Base-by-base conservation (phyloP, 2,113 vertebrate species). In the Dromiciops gliroides region DNA sequence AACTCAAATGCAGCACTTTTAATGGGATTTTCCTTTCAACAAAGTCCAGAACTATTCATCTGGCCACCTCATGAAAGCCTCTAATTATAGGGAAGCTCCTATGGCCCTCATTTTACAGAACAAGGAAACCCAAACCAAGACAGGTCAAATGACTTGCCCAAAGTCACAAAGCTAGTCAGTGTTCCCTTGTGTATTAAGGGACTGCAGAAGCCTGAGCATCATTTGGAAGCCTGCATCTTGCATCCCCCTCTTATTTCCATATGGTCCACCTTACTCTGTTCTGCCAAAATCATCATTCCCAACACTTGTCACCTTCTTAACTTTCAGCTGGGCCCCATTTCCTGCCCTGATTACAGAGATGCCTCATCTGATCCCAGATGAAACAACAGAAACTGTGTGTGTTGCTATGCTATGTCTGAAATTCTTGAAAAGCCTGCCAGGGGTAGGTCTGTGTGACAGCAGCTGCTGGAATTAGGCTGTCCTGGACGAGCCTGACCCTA, bases 321-420 rank as follows among this genome's bases (percentile, higher is more conserved):
- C 67, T 83, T 83, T 83, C 67, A 83, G 67, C 67, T 44, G 56
- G 93, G 89, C 50, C 91, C 97, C 51, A 90, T 89, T 96, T 97
- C 97, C 94, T 97, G 93, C 92, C 91, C 51, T 96, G 97, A 96
- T 97, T 95, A 96, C 89, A 0, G 12, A 97, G 10, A 97, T 93
- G 96, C 92, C 22, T 97, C 95, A 83, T 93, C 89, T 96, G 95
- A 94, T 53, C 0, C 89, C 98, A 98, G 98, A 97, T 98, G 98
- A 98, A 98, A 98, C 96, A 98, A 98, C 97, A 98, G 94, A 98
- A 93, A 92, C 95, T 95, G 96, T 95, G 89, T 93, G 93, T 97
- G 97, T 96, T 94, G 96, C 94, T 94, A 93, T 90, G 95, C 92
- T 92, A 94, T 97, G 97, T 98, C 96, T 96, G 95, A 88, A 98